Evolutionary conservation across 2,797 vertebrate species (phyloP).

Genomic region (Odontamblyopus lacepedii): DNA sequence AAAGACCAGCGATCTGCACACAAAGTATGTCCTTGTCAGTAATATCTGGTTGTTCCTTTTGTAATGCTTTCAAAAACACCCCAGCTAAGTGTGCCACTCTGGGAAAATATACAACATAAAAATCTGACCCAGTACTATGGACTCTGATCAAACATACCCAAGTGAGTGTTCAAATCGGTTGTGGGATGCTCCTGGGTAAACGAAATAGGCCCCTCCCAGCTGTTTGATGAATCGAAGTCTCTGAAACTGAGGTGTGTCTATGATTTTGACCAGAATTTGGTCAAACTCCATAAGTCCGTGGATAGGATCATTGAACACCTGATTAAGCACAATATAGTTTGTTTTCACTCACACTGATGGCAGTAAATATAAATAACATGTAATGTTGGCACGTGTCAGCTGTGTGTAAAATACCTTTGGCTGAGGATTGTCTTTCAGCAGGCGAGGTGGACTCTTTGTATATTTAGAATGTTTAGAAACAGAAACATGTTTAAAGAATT

Average conservation of each 20-base stretch:
- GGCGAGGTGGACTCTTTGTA: not conserved
- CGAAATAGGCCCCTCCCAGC: too few species aligned
- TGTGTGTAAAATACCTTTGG: conserved; percentile 2
- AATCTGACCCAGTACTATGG: not conserved
- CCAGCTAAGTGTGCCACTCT: conserved; percentile 88
- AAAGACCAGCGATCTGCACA: conserved; percentile 90
- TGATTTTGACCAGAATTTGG: conserved; percentile 80
- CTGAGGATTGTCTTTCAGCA: not conserved
- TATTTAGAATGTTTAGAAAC: not conserved
- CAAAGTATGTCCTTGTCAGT: conserved; percentile 82
- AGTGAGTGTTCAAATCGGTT: conserved; percentile 81
- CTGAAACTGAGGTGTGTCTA: too few species aligned
- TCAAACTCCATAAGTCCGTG: conserved; percentile 93
- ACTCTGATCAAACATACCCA: conserved; percentile 44
- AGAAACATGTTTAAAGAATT: not conserved
- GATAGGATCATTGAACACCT: conserved; percentile 85
- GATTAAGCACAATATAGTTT: not conserved
- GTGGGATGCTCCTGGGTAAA: conserved; percentile 45
- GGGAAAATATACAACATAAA: conserved; percentile 3
- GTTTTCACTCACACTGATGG: not conserved
- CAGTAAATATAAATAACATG: not conserved
- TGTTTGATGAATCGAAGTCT: too few species aligned
- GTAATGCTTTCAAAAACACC: conserved; percentile 71
- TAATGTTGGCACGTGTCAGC: not conserved
- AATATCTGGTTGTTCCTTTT: conserved; percentile 78